Evolutionary conservation across 1,140 invertebrate species (phyloP).

Genomic region (Bicyclus anynana): DNA sequence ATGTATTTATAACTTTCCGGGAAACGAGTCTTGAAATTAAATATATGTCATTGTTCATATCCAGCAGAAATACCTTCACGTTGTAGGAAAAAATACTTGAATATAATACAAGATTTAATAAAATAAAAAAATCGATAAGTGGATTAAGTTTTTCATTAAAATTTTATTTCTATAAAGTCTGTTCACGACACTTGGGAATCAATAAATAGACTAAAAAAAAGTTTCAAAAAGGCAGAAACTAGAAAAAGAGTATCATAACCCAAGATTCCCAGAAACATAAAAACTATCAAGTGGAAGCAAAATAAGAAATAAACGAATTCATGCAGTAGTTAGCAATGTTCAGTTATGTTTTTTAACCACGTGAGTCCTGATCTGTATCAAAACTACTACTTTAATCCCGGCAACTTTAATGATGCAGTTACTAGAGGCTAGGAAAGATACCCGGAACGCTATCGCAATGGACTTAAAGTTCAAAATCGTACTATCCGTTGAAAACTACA

Average conservation of each 20-base stretch:
- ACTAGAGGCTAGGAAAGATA: background rate
- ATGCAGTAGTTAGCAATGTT: conserved; percentile 52
- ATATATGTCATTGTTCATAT: background rate
- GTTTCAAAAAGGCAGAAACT: too few species aligned
- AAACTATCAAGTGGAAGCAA: conserved; percentile 4
- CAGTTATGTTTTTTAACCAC: conserved; percentile 43
- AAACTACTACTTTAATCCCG: conserved; percentile 37
- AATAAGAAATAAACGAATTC: conserved; percentile 18
- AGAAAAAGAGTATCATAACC: background rate
- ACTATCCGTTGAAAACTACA: background rate
- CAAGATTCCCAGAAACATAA: background rate
- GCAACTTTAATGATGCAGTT: conserved; percentile 5
- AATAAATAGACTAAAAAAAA: too few species aligned
- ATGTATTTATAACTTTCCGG: conserved; percentile 5
- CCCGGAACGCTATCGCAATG: background rate
- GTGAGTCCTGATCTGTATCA: conserved; percentile 53
- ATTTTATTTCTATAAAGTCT: too few species aligned
- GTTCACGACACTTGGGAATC: too few species aligned
- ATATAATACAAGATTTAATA: background rate
- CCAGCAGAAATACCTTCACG: background rate
- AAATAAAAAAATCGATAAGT: background rate
- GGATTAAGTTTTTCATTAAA: too few species aligned
- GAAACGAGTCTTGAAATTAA: background rate
- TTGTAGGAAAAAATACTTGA: background rate
- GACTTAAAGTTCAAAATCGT: conserved; percentile 23